A percentile compares a stretch with the other conserved stretches of the same genome.
phyloP scores from a whole-genome alignment of 2,113 vertebrate species.

The Plotosus lineatus region DNA sequence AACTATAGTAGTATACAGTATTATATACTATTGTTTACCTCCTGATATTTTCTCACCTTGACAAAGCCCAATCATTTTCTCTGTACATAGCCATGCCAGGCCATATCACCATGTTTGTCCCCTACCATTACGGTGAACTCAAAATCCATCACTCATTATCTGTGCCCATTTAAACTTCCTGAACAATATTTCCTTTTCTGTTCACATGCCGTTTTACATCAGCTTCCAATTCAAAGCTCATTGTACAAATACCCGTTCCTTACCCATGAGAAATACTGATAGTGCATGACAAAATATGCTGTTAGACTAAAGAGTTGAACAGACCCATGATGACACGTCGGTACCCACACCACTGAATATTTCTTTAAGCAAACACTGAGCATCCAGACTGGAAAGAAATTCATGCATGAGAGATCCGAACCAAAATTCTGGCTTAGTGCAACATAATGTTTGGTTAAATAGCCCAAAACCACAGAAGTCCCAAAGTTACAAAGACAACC shows the following conservation, averaged over 20 bases:
- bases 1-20: too few species aligned
- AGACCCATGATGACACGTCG: not conserved
- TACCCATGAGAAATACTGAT: slow-evolving; percentile 11
- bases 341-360: not conserved
- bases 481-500: too few species aligned
- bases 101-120: not conserved
- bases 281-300: slow-evolving; percentile 21
- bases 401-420: not conserved
- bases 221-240: slow-evolving; percentile 34
- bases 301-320: slow-evolving; percentile 1
- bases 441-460: slow-evolving; percentile 8
- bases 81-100: not conserved
- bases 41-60: slow-evolving; percentile 5
- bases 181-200: slow-evolving; percentile 4
- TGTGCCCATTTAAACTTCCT: slow-evolving; percentile 38
- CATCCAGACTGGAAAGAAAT: slow-evolving; percentile 6
- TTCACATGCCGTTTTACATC: slow-evolving; percentile 42
- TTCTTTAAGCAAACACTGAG: not conserved
- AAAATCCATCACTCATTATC: slow-evolving; percentile 31
- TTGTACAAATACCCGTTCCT: slow-evolving; percentile 36
- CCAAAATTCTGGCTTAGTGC: not conserved
- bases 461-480: not conserved
- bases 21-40: not conserved
- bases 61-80: not conserved
- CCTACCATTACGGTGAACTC: slow-evolving; percentile 5